A percentile compares a stretch with the other conserved stretches of the same genome.
Conservation (phyloP, 2,797 vertebrate genomes). For the Cyprinodon diabolis region DNA sequence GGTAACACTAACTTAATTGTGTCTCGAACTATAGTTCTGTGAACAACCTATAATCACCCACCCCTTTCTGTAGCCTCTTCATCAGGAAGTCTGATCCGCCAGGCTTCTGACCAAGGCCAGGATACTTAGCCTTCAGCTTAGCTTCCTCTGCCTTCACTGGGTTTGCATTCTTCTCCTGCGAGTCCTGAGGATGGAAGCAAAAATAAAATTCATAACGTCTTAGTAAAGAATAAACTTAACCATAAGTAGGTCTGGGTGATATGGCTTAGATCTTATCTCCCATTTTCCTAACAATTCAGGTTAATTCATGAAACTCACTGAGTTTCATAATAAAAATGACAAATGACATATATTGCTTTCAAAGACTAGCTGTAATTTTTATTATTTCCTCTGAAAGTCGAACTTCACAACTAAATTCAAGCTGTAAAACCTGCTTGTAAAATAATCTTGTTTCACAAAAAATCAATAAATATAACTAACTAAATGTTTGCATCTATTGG, state of each 20-base stretch:
- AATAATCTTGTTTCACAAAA: too few relatives aligned
- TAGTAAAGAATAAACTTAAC: background rate
- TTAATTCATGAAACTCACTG: too few relatives aligned
- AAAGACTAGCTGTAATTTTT: too few relatives aligned
- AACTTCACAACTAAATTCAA: too few relatives aligned
- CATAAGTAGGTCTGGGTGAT: conserved; percentile 1
- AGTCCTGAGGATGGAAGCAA: conserved; percentile 79
- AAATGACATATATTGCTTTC: too few relatives aligned
- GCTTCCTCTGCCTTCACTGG: conserved; percentile 91
- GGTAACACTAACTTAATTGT: background rate
- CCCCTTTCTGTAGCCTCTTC: conserved; percentile 97
- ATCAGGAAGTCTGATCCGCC: conserved; percentile 96
- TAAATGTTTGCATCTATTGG: too few relatives aligned
- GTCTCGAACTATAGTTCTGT: background rate
- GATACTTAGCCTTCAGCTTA: conserved; percentile 95
- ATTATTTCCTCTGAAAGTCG: too few relatives aligned
- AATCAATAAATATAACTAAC: too few relatives aligned
- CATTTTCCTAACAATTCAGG: too few relatives aligned
- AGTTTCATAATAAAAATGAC: too few relatives aligned
- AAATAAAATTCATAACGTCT: conserved; percentile 11
- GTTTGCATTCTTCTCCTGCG: conserved; percentile 89
- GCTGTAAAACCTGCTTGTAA: too few relatives aligned
- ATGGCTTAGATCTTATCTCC: too few relatives aligned
- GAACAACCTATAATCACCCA: conserved; percentile 54
- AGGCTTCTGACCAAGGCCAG: conserved; percentile 89